phyloP scores from a whole-genome alignment of 2,113 vertebrate genomes.

The Festucalex cinctus region DNA sequence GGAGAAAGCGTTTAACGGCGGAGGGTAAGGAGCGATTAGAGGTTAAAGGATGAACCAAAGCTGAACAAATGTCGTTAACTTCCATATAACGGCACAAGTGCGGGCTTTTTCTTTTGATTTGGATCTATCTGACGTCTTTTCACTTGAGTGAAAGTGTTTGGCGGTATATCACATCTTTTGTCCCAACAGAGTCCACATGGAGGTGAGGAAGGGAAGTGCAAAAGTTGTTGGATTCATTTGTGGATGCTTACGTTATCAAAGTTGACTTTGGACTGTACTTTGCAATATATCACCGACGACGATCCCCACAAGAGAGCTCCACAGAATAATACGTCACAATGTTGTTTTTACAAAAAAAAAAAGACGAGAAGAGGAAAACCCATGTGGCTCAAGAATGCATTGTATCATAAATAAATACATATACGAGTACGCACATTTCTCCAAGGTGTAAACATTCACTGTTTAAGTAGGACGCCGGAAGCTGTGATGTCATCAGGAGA shows the following conservation, averaged over 20 bases:
- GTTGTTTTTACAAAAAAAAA: too few species aligned
- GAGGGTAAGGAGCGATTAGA: conserved; percentile 38
- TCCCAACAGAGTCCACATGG: conserved; percentile 31
- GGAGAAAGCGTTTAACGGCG: conserved; percentile 34
- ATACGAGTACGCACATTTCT: neutral
- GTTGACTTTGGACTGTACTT: conserved; percentile 43
- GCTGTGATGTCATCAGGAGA: conserved; percentile 23
- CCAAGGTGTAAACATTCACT: conserved; percentile 7
- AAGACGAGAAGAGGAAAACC: too few species aligned
- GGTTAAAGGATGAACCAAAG: conserved; percentile 41
- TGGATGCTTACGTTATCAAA: conserved; percentile 48
- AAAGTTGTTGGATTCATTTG: conserved; percentile 67
- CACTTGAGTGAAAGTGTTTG: neutral
- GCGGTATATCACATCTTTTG: conserved; percentile 40
- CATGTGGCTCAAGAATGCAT: conserved; percentile 20
- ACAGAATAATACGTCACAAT: neutral
- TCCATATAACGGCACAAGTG: conserved; percentile 7
- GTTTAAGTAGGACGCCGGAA: conserved; percentile 37
- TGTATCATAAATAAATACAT: neutral
- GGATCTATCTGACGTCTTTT: conserved; percentile 30
- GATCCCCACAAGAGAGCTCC: neutral
- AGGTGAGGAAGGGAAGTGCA: conserved; percentile 50
- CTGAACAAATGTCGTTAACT: conserved; percentile 30
- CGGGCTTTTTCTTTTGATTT: conserved; percentile 47
- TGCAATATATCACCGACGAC: neutral